Evolutionary conservation across 2,888 invertebrate species (phyloP).

Genomic region (Cantharis rufa): DNA sequence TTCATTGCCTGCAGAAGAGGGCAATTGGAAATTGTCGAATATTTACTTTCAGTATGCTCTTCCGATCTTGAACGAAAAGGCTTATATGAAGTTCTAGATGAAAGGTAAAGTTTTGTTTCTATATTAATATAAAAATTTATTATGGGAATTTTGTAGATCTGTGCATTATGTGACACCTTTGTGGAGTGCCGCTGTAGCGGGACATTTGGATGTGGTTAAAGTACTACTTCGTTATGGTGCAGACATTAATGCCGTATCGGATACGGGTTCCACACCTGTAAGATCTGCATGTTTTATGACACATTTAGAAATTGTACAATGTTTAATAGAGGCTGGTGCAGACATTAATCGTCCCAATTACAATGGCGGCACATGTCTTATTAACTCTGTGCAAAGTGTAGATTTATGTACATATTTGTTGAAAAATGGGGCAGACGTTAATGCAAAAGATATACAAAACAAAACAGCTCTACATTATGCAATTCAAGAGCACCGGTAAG

Average conservation of each 20-base stretch:
- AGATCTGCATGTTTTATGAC: slow-evolving; percentile 94
- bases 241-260: slow-evolving; percentile 83
- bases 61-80: slow-evolving; percentile 88
- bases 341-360: slow-evolving; percentile 83
- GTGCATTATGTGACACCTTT: slow-evolving; percentile 85
- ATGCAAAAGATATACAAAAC: slow-evolving; percentile 86
- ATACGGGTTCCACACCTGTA: slow-evolving; percentile 87
- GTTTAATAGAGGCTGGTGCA: slow-evolving; percentile 78
- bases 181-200: slow-evolving; percentile 91
- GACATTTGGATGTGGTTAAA: slow-evolving; percentile 76
- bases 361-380: slow-evolving; percentile 91
- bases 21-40: slow-evolving; percentile 82
- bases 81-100: slow-evolving; percentile 82
- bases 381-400: slow-evolving; percentile 89
- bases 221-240: slow-evolving; percentile 80
- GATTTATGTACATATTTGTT: slow-evolving; percentile 80
- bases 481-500: slow-evolving; percentile 75
- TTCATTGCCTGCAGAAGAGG: slow-evolving; percentile 80
- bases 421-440: slow-evolving; percentile 78
- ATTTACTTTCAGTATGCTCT: slow-evolving; percentile 78
- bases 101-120: slow-evolving; percentile 57
- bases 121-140: not conserved
- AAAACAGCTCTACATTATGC: slow-evolving; percentile 94
- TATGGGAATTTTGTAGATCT: slow-evolving; percentile 53
- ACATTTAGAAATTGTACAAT: slow-evolving; percentile 77